A percentile compares a stretch with the other conserved stretches of the same genome.
Evolutionary conservation across 2,797 vertebrate genomes (phyloP).

Genomic region (Sebastolobus alascanus): DNA sequence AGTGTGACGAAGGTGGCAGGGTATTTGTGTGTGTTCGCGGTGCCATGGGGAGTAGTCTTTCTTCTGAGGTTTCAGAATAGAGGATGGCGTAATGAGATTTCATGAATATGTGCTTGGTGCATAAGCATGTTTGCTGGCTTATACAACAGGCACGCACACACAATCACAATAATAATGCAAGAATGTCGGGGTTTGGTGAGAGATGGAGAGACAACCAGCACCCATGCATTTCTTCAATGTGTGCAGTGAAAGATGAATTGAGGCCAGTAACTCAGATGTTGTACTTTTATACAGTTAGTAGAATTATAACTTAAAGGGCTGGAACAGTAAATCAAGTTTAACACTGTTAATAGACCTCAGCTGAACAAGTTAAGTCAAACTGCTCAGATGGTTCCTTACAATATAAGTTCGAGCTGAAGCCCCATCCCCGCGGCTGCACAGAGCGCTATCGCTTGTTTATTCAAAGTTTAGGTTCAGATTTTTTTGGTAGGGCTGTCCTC

Average conservation of each 20-base stretch:
- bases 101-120: constrained; percentile 32
- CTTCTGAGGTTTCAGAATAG: constrained; percentile 18
- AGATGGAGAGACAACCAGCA: background rate
- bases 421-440: too few relatives aligned
- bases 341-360: background rate
- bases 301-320: background rate
- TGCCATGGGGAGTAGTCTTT: constrained; percentile 17
- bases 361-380: background rate
- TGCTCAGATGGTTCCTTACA: background rate
- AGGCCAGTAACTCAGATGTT: background rate
- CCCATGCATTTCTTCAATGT: background rate
- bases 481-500: too few relatives aligned
- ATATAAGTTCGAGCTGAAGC: background rate
- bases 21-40: constrained; percentile 3
- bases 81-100: constrained; percentile 52
- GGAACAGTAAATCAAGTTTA: background rate
- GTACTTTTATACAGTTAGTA: background rate
- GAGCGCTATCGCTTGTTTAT: too few relatives aligned
- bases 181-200: background rate
- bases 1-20: constrained; percentile 9
- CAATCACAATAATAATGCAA: background rate
- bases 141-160: background rate
- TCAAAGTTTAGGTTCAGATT: too few relatives aligned
- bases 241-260: constrained; percentile 1
- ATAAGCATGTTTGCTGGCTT: constrained; percentile 16